Evolutionary conservation across 2,888 invertebrate species (phyloP), one percentile per base, ranked within the genome.

Genomic region (Halictus ligatus): DNA sequence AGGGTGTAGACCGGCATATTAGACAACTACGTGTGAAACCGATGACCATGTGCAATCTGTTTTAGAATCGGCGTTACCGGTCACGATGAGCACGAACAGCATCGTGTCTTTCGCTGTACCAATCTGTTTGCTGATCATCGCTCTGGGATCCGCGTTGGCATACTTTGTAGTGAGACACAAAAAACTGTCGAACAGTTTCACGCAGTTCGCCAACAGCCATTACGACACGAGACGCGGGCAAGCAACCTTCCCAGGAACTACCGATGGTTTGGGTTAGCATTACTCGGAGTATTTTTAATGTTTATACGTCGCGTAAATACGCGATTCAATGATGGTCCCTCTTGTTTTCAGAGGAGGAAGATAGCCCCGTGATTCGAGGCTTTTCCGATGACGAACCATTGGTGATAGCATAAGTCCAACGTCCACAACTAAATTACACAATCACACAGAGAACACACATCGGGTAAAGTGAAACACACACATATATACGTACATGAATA

Each of bases 381-480:
- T 99, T 99, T 95, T 98, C 98, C 0, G 99, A 99, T 95, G 99
- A 99, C 95, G 99, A 99, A 95, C 99, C 98, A 81, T 96, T 99
- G 91, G 98, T 99, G 92, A 98, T 98, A 95, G 98, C 98, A 92
- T 98, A 96, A 97, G 93, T 75, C 25, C 35, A 77, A 64, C 58
- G 58, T 72, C 71, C 83, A 54, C 80, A 73, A 12, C n/a, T 40
- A 54, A 50, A 78, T 29, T 64, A 80, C 73, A 78, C 78, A 79
- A 12, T 72, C 80, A 80, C 54, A 71, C 71, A 83, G 75, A 81
- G 75, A n/a, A 48, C 25, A 64, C 25, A 40, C 35, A 40, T 8
- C 60, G 77, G 72, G 18, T 85, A 75, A 60, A 71, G 21, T n/a
- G n/a, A 67, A n/a, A 71, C 76, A 6, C 71, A 71, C 76, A 6